Evolutionary conservation across 1,140 invertebrate genomes (phyloP).

Genomic region (Cydia amplana): DNA sequence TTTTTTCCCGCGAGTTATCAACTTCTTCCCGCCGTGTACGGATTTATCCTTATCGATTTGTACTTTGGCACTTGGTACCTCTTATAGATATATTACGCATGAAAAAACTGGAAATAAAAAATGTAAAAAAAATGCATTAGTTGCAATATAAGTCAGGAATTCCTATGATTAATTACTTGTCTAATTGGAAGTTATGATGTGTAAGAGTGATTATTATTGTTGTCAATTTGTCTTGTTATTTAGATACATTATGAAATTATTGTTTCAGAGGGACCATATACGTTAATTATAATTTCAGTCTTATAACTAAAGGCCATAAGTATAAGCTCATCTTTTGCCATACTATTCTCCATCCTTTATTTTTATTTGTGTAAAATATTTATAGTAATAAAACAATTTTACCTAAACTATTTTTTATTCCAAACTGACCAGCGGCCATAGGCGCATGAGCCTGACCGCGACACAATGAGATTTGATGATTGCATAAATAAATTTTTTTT

Average conservation of each 20-base stretch:
- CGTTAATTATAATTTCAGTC: slow-evolving; percentile 31
- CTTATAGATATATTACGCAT: background rate
- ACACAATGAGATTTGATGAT: no score
- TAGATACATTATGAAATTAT: slow-evolving; percentile 14
- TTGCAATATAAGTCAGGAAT: background rate
- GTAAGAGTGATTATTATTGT: slow-evolving; percentile 22
- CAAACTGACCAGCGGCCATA: background rate
- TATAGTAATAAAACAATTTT: slow-evolving; percentile 34
- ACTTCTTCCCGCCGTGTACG: no score
- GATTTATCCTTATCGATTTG: background rate
- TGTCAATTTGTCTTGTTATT: slow-evolving; percentile 20
- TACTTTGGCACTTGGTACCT: slow-evolving; percentile 2
- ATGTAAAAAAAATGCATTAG: background rate
- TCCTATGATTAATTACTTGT: slow-evolving; percentile 9
- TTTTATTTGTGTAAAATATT: slow-evolving; percentile 35
- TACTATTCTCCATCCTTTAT: slow-evolving; percentile 40
- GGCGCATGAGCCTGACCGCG: no score
- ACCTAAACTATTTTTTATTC: background rate
- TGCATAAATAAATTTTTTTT: no score
- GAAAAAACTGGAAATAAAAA: background rate
- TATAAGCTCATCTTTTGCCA: slow-evolving; percentile 37
- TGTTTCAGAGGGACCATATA: slow-evolving; percentile 38
- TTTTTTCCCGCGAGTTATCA: no score
- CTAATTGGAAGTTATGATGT: slow-evolving; percentile 13
- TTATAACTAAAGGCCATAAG: slow-evolving; percentile 40